A percentile compares a stretch with the other conserved stretches of the same genome.
Conservation (phyloP, 23 tunicate species). For the Styela clava region DNA sequence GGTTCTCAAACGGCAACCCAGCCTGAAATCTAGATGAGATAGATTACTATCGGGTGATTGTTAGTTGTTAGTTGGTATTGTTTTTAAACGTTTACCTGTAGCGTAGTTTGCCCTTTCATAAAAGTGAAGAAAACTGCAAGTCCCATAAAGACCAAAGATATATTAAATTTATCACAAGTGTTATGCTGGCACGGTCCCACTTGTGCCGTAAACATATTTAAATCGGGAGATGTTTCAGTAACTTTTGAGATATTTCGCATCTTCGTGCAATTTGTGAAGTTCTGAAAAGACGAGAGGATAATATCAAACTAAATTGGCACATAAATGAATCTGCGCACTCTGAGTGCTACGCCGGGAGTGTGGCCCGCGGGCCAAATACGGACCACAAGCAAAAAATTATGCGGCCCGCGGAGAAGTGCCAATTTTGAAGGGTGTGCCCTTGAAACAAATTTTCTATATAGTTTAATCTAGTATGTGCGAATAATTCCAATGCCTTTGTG, state of each 20-base stretch:
- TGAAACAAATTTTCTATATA: no score
- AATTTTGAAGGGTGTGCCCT: no score
- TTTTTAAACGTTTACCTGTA: neutral
- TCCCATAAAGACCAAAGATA: conserved; percentile 3
- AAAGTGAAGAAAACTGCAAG: conserved; percentile 14
- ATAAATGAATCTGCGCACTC: neutral
- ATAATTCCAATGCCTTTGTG: no score
- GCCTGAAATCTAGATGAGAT: no score
- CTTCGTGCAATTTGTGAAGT: neutral
- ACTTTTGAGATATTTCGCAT: neutral
- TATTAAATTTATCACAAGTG: conserved; percentile 3
- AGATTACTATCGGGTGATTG: neutral
- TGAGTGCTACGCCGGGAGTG: no score
- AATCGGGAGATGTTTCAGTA: neutral
- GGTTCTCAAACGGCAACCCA: no score
- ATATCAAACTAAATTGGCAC: neutral
- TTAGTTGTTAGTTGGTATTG: neutral
- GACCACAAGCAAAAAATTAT: no score
- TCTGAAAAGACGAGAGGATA: neutral
- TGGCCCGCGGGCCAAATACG: no score
- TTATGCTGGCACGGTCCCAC: neutral
- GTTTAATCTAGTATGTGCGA: no score
- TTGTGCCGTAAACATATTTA: neutral
- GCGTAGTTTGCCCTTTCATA: conserved; percentile 13
- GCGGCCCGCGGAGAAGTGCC: no score